Conservation (phyloP, 1,140 invertebrate species). For the Brachionus plicatilis region DNA sequence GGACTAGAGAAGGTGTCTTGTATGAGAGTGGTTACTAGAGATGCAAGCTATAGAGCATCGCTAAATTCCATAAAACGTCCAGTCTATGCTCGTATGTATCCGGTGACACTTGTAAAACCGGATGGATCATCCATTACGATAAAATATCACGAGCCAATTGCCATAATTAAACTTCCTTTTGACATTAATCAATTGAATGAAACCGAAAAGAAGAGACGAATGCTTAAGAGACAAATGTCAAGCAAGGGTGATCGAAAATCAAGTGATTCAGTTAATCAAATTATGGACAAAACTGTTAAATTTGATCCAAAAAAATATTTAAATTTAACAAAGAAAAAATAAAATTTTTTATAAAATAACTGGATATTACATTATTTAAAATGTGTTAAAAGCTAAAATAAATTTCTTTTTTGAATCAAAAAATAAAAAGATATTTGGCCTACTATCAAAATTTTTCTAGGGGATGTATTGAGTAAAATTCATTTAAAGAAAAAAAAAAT, state of each 20-base stretch:
- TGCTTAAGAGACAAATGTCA: constrained; percentile 23
- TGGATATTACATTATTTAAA: not conserved
- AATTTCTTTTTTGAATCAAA: not conserved
- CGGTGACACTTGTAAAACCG: constrained; percentile 67
- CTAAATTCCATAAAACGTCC: constrained; percentile 67
- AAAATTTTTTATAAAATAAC: not conserved
- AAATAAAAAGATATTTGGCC: too few relatives aligned
- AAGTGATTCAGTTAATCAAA: not conserved
- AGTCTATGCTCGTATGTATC: constrained; percentile 67
- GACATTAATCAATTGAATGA: constrained; percentile 16
- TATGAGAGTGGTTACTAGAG: not conserved
- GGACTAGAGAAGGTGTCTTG: not conserved
- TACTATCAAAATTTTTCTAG: too few relatives aligned
- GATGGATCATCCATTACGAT: constrained; percentile 78
- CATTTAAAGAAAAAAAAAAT: too few relatives aligned
- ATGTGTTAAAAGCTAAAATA: not conserved
- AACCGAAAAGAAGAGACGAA: not conserved
- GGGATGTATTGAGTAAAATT: too few relatives aligned
- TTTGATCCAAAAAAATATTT: constrained; percentile 39
- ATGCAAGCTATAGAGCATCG: constrained; percentile 63
- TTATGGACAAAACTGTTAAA: constrained; percentile 6
- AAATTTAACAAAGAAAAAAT: constrained; percentile 38
- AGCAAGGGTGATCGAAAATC: not conserved
- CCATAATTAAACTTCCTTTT: constrained; percentile 65
- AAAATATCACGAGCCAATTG: constrained; percentile 72